Evolutionary conservation across 2,113 vertebrate genomes (phyloP).

Genomic region (Synchiropus splendidus): DNA sequence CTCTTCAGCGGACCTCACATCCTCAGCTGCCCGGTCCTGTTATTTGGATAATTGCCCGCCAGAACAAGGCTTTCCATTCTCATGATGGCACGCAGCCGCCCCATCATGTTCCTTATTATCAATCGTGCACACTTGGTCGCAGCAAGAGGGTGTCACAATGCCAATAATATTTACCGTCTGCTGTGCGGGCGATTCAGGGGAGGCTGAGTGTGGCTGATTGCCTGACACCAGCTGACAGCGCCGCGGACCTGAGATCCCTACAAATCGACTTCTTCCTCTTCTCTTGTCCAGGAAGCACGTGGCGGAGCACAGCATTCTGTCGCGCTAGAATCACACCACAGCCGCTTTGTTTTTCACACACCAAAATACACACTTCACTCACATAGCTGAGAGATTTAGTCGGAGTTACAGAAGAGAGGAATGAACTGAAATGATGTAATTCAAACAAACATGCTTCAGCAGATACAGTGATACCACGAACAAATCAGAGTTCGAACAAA

Average conservation of each 20-base stretch:
- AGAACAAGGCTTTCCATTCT: no score
- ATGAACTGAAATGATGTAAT: no score
- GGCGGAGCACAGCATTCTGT: conserved; percentile 10
- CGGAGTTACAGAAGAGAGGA: no score
- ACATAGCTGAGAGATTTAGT: no score
- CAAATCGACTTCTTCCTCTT: conserved; percentile 42
- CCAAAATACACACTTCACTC: no score
- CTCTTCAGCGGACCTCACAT: conserved; percentile 52
- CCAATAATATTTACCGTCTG: conserved; percentile 71
- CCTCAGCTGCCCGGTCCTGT: conserved; percentile 32
- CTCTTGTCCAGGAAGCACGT: conserved; percentile 17
- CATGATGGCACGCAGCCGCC: conserved; percentile 47
- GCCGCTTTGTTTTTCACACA: not conserved
- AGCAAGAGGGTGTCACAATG: conserved; percentile 61
- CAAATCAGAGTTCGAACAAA: no score
- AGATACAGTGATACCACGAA: no score
- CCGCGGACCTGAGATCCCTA: conserved; percentile 47
- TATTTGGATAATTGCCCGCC: conserved; percentile 63
- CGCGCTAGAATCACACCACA: not conserved
- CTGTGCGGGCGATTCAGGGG: conserved; percentile 49
- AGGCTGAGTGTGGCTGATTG: conserved; percentile 54
- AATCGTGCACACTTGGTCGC: conserved; percentile 67
- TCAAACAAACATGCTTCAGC: no score
- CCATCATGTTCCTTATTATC: conserved; percentile 71
- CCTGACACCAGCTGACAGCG: conserved; percentile 62